Conservation (phyloP, 35 echinoderm and acorn worm genomes). For the Amphiura filiformis region DNA sequence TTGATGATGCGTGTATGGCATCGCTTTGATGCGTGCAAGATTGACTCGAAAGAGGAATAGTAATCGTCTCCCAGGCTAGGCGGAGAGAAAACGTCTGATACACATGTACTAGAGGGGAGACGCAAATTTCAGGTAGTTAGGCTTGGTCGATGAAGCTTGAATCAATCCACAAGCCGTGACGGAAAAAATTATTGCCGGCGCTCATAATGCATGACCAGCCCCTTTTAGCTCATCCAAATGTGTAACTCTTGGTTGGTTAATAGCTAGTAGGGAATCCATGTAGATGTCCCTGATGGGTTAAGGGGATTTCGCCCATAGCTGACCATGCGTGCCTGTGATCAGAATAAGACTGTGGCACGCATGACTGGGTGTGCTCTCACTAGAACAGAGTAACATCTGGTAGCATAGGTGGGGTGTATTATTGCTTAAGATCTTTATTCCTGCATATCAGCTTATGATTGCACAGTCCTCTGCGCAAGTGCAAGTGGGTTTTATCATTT, state of each 20-base stretch:
- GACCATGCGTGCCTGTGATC: not conserved
- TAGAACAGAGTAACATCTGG: not conserved
- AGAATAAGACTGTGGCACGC: not conserved
- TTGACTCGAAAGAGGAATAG: not conserved
- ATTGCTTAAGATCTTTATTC: not conserved
- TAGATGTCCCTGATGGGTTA: not conserved
- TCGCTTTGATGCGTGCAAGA: not conserved
- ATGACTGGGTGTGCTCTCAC: not conserved
- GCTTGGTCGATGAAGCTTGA: not conserved
- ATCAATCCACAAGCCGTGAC: not conserved
- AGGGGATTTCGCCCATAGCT: not conserved
- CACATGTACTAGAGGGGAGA: not conserved
- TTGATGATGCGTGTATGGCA: too few species aligned
- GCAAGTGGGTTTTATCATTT: too few species aligned
- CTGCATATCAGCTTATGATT: not conserved
- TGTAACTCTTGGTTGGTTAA: not conserved
- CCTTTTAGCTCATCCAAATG: not conserved
- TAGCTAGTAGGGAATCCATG: not conserved
- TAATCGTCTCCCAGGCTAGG: not conserved
- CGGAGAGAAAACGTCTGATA: not conserved
- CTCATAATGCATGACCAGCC: not conserved
- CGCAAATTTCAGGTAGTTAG: not conserved
- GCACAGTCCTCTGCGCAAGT: too few species aligned
- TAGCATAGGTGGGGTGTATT: not conserved
- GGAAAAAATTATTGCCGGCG: not conserved